Base-by-base conservation (phyloP, 2,113 vertebrate genomes). In the Notothenia rossii region DNA sequence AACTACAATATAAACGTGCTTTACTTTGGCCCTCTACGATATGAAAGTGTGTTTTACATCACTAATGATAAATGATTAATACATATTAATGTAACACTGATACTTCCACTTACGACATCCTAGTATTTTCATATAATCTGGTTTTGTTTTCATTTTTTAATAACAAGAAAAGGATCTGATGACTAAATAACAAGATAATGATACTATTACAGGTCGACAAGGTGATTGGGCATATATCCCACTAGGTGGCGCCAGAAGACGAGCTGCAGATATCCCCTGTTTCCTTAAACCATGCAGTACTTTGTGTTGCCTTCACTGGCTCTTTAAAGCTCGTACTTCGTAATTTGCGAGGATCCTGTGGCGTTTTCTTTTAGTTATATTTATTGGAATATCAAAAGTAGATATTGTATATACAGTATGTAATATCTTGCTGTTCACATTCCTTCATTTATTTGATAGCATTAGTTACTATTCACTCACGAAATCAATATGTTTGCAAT, bases 231-330 rank as follows among this genome's bases (percentile, higher is more conserved):
- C 51, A 5, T 72, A 45, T 73, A 3, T 45, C 2, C 83, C 90
- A 84, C 49, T 60, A 69, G 90, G 25, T 84, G 86, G 67, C 50
- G 61, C 55, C 69, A 90, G 18, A 72, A n/a, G 68, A 71, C 56
- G 33, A 5, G 33, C 49, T 63, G 73, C 25, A 36, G 9, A 15
- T 10, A 0, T 7, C 10, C 1, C 4, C 15, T n/a, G 43, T 15
- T 66, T 1, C 14, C 5, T n/a, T 10, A 43, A 15, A 45, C 10
- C 10, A 5, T 50, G 2, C 20, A 8, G 25, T 7, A 56, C 12
- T 49, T 22, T 3, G 43, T 75, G 85, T 49, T 85, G 69, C 89
- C 12, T 87, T 87, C 72, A 77, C 1, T 1, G 13, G 3, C 15
- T 59, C 51, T 3, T 58, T 60, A 0, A 20, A 72, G 13, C 48